Evolutionary conservation across 2,113 vertebrate genomes (phyloP).

Genomic region (Grus americana): DNA sequence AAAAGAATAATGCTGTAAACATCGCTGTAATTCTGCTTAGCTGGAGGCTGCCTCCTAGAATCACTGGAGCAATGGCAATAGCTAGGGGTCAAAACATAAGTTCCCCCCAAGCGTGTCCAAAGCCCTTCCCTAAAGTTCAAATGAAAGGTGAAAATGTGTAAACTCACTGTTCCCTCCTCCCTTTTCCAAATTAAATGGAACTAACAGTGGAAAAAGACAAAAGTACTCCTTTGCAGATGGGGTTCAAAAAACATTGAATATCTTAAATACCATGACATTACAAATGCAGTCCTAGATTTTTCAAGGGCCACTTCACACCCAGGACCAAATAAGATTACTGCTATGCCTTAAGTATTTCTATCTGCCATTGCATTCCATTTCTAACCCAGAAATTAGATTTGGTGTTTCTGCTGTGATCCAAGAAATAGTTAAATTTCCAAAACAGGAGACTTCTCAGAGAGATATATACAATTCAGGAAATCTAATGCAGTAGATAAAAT

Average conservation of each 20-base stretch:
- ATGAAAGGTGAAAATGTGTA: not conserved
- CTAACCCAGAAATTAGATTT: not conserved
- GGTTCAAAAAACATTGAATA: not conserved
- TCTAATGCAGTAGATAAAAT: not conserved
- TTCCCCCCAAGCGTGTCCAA: accelerated
- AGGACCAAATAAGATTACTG: not conserved
- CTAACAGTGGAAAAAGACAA: not conserved
- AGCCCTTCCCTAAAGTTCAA: not conserved
- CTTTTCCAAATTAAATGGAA: not conserved
- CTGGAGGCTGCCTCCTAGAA: not conserved
- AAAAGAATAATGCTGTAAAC: not conserved
- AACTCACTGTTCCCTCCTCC: not conserved
- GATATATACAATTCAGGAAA: not conserved
- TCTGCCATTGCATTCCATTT: not conserved
- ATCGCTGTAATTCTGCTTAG: not conserved
- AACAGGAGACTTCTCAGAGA: not conserved
- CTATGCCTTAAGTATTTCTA: not conserved
- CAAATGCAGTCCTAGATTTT: not conserved
- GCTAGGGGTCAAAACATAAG: not conserved
- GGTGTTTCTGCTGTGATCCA: not conserved
- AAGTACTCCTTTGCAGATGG: not conserved
- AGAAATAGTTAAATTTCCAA: not conserved
- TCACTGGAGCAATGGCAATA: not conserved
- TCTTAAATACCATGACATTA: not conserved
- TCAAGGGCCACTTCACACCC: conserved; percentile 1